Evolutionary conservation across 2,797 vertebrate species (phyloP).

Genomic region (Morus bassanus): DNA sequence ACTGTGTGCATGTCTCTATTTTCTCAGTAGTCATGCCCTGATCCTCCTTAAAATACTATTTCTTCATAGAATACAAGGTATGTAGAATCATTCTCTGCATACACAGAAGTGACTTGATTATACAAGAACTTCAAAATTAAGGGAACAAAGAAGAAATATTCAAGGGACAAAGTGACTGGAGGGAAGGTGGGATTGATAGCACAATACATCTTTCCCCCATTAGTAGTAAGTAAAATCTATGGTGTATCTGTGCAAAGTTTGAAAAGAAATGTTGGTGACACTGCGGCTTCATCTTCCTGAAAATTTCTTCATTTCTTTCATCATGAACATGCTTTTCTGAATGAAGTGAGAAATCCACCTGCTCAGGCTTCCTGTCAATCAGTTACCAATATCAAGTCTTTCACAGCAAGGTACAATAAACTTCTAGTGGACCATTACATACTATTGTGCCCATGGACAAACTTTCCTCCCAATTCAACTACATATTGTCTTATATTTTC

Average conservation of each 20-base stretch:
- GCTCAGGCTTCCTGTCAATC: background rate
- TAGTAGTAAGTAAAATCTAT: background rate
- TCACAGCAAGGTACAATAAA: background rate
- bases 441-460: background rate
- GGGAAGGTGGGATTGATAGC: background rate
- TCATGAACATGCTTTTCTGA: background rate
- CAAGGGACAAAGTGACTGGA: background rate
- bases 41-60: background rate
- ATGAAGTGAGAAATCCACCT: background rate
- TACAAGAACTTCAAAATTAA: background rate
- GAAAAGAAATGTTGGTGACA: background rate
- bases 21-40: background rate
- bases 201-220: background rate
- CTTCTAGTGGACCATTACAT: background rate
- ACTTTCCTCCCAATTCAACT: background rate
- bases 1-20: fast-evolving
- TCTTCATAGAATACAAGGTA: background rate
- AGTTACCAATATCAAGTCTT: background rate
- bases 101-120: background rate
- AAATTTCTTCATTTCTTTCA: background rate
- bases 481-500: background rate
- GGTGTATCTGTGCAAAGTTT: background rate
- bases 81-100: background rate
- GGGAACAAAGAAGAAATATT: background rate
- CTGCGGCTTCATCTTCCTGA: background rate